Percentiles rank a stretch among this genome's conserved stretches.
Evolutionary conservation across 2,888 invertebrate genomes (phyloP).

Genomic region (Criorhina ranunculi): DNA sequence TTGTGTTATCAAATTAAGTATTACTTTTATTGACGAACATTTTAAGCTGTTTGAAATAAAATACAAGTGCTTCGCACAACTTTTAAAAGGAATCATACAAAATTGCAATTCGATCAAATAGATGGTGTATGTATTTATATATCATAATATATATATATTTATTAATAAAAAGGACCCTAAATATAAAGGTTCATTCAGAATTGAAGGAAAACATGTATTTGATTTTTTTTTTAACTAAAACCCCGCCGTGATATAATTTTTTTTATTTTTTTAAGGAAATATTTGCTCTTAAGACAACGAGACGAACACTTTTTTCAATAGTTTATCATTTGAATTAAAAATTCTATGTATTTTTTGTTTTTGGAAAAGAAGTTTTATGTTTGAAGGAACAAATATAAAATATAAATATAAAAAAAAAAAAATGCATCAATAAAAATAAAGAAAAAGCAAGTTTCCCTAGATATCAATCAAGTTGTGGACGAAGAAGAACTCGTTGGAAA

Average conservation of each 20-base stretch:
- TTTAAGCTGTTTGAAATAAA: conserved; percentile 72
- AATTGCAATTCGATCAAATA: conserved; percentile 65
- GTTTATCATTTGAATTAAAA: conserved; percentile 16
- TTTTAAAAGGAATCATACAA: conserved; percentile 65
- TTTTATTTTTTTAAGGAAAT: not conserved
- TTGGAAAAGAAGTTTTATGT: not conserved
- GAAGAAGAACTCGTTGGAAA: not conserved
- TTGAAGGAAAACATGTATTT: conserved; percentile 41
- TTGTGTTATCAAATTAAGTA: conserved; percentile 65
- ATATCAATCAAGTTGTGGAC: conserved; percentile 3
- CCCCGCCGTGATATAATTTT: not conserved
- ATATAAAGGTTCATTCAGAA: conserved; percentile 42
- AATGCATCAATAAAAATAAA: conserved; percentile 32
- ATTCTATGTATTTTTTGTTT: not conserved
- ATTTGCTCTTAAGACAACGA: conserved; percentile 25
- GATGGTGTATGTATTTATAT: conserved; percentile 61
- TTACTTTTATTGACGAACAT: conserved; percentile 71
- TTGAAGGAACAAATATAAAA: conserved; percentile 37
- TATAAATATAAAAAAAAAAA: conserved; percentile 33
- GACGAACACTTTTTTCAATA: conserved; percentile 17
- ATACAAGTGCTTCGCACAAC: conserved; percentile 66
- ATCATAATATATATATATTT: conserved; percentile 46
- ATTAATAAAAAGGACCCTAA: conserved; percentile 50
- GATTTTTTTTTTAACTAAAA: conserved; percentile 17
- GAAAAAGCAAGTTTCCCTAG: not conserved